phyloP scores from a whole-genome alignment of 2,888 invertebrate species.

The Cephus sareptanus region DNA sequence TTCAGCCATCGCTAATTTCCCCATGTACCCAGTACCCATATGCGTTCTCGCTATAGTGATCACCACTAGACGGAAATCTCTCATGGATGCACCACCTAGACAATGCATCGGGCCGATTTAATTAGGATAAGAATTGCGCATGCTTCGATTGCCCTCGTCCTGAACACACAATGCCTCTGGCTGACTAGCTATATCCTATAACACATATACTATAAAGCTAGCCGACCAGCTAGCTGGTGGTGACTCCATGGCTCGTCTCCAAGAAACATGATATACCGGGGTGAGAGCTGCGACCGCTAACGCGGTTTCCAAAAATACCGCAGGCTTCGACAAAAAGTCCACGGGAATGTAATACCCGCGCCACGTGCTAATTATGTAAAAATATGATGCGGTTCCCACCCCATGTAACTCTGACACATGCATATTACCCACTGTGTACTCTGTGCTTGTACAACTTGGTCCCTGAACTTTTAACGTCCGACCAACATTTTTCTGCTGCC shows the following conservation, averaged over 20 bases:
- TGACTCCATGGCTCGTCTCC: conserved; percentile 55
- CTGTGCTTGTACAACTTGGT: neutral
- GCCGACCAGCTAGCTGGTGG: conserved; percentile 23
- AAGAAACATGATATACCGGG: conserved; percentile 63
- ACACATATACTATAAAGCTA: neutral
- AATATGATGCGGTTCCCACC: conserved; percentile 59
- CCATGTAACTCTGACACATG: neutral
- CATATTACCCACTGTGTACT: neutral
- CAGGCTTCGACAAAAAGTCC: conserved; percentile 57
- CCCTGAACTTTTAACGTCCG: neutral
- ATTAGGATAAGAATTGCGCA: conserved; percentile 61
- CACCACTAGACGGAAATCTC: neutral
- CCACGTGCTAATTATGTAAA: conserved; percentile 66
- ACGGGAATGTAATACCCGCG: conserved; percentile 39
- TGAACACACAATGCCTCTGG: conserved; percentile 34
- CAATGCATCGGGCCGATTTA: conserved; percentile 52
- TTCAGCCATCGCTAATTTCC: neutral
- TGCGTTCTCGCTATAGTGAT: neutral
- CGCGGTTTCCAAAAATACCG: conserved; percentile 64
- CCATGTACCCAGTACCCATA: neutral
- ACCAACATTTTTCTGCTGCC: neutral
- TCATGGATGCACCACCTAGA: conserved; percentile 24
- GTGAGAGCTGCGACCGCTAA: conserved; percentile 46
- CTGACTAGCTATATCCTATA: conserved; percentile 1
- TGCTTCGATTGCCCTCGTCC: conserved; percentile 34